Evolutionary conservation across 2,113 vertebrate genomes (phyloP).

Genomic region (Miniopterus natalensis): DNA sequence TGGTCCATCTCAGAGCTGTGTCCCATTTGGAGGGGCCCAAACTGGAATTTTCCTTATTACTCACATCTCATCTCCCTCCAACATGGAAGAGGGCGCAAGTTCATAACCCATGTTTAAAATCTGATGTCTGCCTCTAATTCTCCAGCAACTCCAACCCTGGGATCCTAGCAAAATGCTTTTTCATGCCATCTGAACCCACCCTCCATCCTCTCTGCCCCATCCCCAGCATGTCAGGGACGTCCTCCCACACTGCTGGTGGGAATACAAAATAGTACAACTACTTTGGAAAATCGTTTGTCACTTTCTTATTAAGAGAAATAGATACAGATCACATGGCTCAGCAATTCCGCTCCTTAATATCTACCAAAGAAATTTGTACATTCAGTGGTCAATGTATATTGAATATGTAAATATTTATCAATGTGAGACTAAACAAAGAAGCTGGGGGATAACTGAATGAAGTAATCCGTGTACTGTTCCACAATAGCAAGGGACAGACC

Average conservation of each 20-base stretch:
- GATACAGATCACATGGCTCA: background rate
- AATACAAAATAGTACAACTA: background rate
- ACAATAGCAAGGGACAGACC: fast-evolving
- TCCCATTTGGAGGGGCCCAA: background rate
- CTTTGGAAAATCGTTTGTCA: background rate
- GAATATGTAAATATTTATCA: background rate
- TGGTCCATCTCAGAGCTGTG: background rate
- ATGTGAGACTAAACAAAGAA: background rate
- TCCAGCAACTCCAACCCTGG: background rate
- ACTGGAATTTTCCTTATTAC: background rate
- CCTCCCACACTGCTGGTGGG: background rate
- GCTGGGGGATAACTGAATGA: background rate
- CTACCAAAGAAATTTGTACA: background rate
- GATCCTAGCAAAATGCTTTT: too few species aligned
- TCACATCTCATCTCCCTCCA: background rate
- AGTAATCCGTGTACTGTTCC: too few species aligned
- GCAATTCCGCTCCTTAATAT: background rate
- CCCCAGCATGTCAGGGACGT: background rate
- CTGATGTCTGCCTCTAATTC: background rate
- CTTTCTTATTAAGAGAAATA: background rate
- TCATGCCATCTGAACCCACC: fast-evolving
- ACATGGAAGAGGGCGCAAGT: background rate
- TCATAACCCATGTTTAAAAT: background rate
- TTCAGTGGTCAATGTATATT: background rate
- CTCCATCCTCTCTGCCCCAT: background rate